A percentile compares a stretch with the other conserved stretches of the same genome.
Evolutionary conservation across 2,113 vertebrate genomes (phyloP).

Genomic region (Ciconia maguari): DNA sequence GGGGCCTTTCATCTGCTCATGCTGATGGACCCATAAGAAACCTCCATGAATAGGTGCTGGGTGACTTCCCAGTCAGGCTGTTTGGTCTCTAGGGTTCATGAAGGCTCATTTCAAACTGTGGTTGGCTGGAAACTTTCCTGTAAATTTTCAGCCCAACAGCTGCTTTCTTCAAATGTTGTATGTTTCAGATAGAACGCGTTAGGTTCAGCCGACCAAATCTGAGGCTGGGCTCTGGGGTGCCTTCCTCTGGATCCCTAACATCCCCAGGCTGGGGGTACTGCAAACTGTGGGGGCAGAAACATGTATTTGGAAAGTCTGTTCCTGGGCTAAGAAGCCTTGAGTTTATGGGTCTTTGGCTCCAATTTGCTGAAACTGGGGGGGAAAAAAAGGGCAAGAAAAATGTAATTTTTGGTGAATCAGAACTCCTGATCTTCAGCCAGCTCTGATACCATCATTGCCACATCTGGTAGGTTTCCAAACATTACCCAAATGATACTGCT

Average conservation of each 20-base stretch:
- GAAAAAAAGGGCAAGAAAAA: neutral
- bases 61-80: neutral
- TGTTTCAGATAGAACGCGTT: accelerated
- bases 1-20: neutral
- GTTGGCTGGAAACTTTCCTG: neutral
- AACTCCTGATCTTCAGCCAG: neutral
- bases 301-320: neutral
- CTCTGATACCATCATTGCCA: neutral
- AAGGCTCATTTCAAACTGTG: neutral
- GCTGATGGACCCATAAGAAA: neutral
- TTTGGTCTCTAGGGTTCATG: neutral
- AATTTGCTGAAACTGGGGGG: neutral
- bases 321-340: neutral
- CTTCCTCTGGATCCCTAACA: neutral
- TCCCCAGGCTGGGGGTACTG: neutral
- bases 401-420: neutral
- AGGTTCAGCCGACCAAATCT: neutral
- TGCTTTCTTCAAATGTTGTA: neutral
- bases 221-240: neutral
- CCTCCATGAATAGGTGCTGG: neutral
- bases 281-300: neutral
- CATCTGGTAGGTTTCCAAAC: neutral
- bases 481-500: neutral
- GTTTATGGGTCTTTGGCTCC: neutral
- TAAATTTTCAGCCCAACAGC: neutral